Percentiles rank a stretch among this genome's conserved stretches.
phyloP scores from a whole-genome alignment of 2,797 vertebrate genomes.

The Periparus ater region DNA sequence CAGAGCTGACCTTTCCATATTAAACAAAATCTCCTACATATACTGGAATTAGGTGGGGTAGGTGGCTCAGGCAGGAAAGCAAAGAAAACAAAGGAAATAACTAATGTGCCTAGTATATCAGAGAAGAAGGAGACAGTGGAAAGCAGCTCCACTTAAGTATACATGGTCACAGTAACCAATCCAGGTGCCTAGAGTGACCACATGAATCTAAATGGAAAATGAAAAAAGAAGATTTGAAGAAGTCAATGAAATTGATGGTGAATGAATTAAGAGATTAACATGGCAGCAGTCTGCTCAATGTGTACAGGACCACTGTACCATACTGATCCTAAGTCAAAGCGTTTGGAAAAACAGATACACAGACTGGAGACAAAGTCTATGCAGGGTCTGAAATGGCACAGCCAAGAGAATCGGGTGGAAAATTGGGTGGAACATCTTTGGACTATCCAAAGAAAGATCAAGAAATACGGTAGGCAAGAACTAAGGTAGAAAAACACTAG shows the following conservation, averaged over 20 bases:
- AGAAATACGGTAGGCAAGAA: not conserved
- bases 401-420: fast-evolving
- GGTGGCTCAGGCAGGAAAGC: not conserved
- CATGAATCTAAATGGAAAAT: not conserved
- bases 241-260: not conserved
- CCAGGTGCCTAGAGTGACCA: not conserved
- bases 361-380: not conserved
- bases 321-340: not conserved
- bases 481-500: not conserved
- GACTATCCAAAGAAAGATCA: not conserved
- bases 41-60: not conserved
- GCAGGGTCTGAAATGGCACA: not conserved
- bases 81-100: not conserved
- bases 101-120: not conserved
- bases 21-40: not conserved
- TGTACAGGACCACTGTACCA: not conserved
- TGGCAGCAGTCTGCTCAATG: not conserved
- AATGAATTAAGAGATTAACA: not conserved
- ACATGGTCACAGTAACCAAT: not conserved
- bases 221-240: not conserved
- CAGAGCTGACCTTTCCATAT: conserved; percentile 23
- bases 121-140: not conserved
- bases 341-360: not conserved
- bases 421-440: no score
- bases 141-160: not conserved